phyloP scores from a whole-genome alignment of 2,113 vertebrate genomes.

The Lophotis ruficrista region DNA sequence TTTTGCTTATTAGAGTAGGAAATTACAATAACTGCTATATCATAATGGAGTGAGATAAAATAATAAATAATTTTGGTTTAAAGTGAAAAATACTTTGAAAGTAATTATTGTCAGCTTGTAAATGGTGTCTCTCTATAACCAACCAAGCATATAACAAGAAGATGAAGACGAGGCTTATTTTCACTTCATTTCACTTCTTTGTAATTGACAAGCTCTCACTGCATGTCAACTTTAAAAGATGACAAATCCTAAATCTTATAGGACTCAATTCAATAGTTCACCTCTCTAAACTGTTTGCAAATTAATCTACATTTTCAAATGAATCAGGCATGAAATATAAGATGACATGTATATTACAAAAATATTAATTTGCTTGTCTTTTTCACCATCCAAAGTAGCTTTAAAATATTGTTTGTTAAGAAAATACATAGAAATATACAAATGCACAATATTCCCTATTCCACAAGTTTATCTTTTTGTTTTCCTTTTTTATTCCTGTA shows the following conservation, averaged over 20 bases:
- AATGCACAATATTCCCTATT: slow-evolving; percentile 23
- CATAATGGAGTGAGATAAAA: slow-evolving; percentile 44
- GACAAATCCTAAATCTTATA: slow-evolving; percentile 94
- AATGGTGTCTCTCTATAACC: slow-evolving; percentile 90
- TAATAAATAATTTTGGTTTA: slow-evolving; percentile 85
- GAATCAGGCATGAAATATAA: slow-evolving; percentile 81
- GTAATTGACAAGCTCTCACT: slow-evolving; percentile 97
- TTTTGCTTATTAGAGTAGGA: slow-evolving; percentile 22
- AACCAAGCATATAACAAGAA: slow-evolving; percentile 96
- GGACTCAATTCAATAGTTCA: slow-evolving; percentile 88
- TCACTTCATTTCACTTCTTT: slow-evolving; percentile 95
- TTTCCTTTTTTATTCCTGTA: not conserved
- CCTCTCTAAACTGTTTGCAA: slow-evolving; percentile 87
- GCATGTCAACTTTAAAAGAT: slow-evolving; percentile 94
- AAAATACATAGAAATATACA: slow-evolving; percentile 35
- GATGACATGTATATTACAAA: slow-evolving; percentile 79
- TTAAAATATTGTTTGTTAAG: slow-evolving; percentile 71
- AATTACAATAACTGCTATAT: slow-evolving; percentile 28
- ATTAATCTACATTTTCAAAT: slow-evolving; percentile 98
- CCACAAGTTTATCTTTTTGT: slow-evolving; percentile 6
- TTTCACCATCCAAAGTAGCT: slow-evolving; percentile 51
- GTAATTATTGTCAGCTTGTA: slow-evolving; percentile 93
- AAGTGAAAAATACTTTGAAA: slow-evolving; percentile 85
- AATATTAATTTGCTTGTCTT: slow-evolving; percentile 79
- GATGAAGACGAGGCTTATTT: slow-evolving; percentile 96